A percentile compares a stretch with the other conserved stretches of the same genome.
Conservation (phyloP, 2,888 invertebrate genomes). For the Xiphydria camelus region DNA sequence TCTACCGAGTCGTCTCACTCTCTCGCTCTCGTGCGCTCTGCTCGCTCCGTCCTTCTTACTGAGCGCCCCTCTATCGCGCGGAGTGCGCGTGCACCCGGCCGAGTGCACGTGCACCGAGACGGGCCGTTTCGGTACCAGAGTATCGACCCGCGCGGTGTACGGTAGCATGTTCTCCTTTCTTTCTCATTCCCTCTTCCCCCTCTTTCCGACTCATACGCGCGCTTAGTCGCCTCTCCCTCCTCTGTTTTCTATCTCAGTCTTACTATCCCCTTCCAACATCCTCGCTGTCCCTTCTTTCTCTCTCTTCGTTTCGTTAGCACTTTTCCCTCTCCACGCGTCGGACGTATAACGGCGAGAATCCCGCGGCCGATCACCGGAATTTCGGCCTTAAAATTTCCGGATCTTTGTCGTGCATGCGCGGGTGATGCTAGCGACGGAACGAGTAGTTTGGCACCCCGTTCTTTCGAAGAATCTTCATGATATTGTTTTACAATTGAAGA, state of each 20-base stretch:
- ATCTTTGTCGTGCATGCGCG: constrained; percentile 26
- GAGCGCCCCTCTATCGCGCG: constrained; percentile 14
- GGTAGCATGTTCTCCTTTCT: constrained; percentile 17
- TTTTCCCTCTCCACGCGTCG: constrained; percentile 3
- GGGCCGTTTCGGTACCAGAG: constrained; percentile 37
- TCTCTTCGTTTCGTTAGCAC: constrained; percentile 15
- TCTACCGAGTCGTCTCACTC: constrained; percentile 1
- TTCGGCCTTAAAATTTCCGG: constrained; percentile 16
- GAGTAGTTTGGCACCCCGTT: constrained; percentile 9
- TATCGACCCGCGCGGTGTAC: constrained; percentile 47
- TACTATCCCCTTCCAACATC: constrained; percentile 12
- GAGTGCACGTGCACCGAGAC: constrained; percentile 32
- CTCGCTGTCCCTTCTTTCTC: constrained; percentile 7
- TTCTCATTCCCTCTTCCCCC: constrained; percentile 28
- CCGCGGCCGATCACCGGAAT: constrained; percentile 14
- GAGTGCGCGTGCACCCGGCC: constrained; percentile 36
- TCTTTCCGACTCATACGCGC: constrained; percentile 8
- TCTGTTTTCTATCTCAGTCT: constrained; percentile 7
- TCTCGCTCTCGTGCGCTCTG: constrained; percentile 6
- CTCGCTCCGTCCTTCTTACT: constrained; percentile 5
- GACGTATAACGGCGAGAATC: constrained; percentile 17
- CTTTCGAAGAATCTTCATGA: neutral
- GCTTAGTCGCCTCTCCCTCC: constrained; percentile 6
- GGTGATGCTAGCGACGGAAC: constrained; percentile 9
- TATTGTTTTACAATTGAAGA: neutral